Evolutionary conservation across 1,140 invertebrate species (phyloP).

Genomic region (Battus philenor): DNA sequence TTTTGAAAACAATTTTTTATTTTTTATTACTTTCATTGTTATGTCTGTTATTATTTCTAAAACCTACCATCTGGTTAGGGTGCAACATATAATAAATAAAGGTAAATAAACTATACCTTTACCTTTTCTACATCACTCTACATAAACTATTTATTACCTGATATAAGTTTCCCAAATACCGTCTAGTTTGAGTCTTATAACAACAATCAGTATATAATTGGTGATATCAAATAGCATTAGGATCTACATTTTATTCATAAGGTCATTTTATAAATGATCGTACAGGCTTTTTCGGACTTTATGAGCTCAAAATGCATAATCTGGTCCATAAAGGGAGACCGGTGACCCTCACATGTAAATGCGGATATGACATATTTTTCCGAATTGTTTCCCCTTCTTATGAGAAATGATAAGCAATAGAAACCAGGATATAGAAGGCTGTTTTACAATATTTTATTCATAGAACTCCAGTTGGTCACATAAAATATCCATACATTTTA

Average conservation of each 20-base stretch:
- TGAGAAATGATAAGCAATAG: background rate
- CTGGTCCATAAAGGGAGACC: conserved; percentile 24
- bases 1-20: too few species aligned
- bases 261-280: conserved; percentile 53
- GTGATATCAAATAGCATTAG: too few species aligned
- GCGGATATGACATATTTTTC: conserved; percentile 25
- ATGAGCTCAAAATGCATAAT: conserved; percentile 27
- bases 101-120: too few species aligned
- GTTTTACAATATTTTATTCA: conserved; percentile 8
- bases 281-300: conserved; percentile 30
- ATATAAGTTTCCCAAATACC: too few species aligned
- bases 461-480: background rate
- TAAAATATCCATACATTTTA: conserved; percentile 3
- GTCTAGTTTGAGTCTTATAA: too few species aligned
- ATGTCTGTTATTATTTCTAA: too few species aligned
- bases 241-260: conserved; percentile 68
- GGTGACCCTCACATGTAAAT: conserved; percentile 37
- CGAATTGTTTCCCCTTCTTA: conserved; percentile 11
- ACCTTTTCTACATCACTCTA: too few species aligned
- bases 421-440: background rate
- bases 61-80: too few species aligned
- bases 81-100: too few species aligned
- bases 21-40: too few species aligned
- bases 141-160: too few species aligned
- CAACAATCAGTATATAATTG: too few species aligned